Evolutionary conservation across 2,113 vertebrate genomes (phyloP), one percentile per base, ranked within the genome.

Genomic region (Phodopus roborovskii): DNA sequence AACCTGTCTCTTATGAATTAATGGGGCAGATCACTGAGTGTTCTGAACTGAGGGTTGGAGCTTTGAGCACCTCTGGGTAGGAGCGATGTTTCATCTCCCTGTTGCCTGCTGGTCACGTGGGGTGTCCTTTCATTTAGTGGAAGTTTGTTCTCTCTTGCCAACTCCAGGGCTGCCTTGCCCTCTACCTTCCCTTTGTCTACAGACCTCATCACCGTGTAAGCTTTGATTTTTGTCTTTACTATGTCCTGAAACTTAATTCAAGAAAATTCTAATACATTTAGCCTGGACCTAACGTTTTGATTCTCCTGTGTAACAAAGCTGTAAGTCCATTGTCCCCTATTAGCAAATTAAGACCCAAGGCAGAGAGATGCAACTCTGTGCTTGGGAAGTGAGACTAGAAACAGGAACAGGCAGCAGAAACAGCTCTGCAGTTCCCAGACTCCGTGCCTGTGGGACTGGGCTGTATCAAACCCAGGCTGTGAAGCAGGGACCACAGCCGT

Each of bases 291-390:
- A 20, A 4, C 68, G 19, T 64, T 53, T 36, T 39, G 84, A 77
- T n/a, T 91, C 19, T 66, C 15, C 7, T 36, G 9, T 3, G 45
- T 58, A 39, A 39, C 10, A 5, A 17, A 16, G 26, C 11, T 2
- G 48, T 0, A 22, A 45, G n/a, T 12, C 5, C 71, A 4, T 1
- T 0, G 1, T 17, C 19, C 19, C 3, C 20, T 1, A 0, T 28
- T 53, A 19, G 13, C 11, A 26, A 33, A 24, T 1, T 30, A 81
- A 83, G 15, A n/a, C 78, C 17, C 1, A n/a, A 60, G 64, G 78
- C 58, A 8, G 36, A 1, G 60, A 4, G 1, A 0, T 45, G 1
- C 5, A 15, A 2, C 53, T 2, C 7, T 22, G 2, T 33, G 0
- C 3, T 11, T 22, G 3, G 0, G 5, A 20, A 8, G 0, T 1